Evolutionary conservation across 35 echinoderm and acorn worm species (phyloP), one percentile per base, ranked within the genome.

Genomic region (Eucidaris tribuloides): DNA sequence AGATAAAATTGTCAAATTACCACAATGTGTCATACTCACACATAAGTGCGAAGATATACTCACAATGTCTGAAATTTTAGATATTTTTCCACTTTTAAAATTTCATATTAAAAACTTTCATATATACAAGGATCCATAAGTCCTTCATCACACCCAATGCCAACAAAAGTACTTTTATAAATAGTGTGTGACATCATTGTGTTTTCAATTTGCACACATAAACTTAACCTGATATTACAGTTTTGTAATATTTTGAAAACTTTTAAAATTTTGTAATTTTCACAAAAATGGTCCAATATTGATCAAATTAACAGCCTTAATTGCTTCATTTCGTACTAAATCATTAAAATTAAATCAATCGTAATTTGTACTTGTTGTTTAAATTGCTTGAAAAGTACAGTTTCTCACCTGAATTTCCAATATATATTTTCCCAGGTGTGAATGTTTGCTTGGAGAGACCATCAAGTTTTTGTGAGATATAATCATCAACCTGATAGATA

Each of bases 371-470:
- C n/a, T 24, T 22, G 30, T 32, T 64, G 13, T n/a, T 64, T 15
- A 60, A 29, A 29, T 14, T 34, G 30, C 1, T 2, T 32, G 27
- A 32, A 64, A 32, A 34, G 2, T 64, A 33, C 9, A 3, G 30
- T 27, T 6, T 32, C 61, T 31, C 37, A 74, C 68, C 68, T 13
- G 37, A 74, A 36, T 74, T 42, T 74, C 68, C 68, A 74, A 74
- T 38, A 20, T 35, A 74, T 1, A 74, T 74, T n/a, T 74, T 22
- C 13, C n/a, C 68, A 42, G 68, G 68, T 35, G 68, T 74, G 9
- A 74, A 74, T 74, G 68, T 74, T 52, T 9, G n/a, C 9, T 9
- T 52, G 48, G 48, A 11, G 48, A n/a, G 9, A 52, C 9, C 9
- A 11, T 9, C n/a, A 11, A 11, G 9, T 52, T n/a, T 52, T 52